Percentiles rank a stretch among this genome's conserved stretches.
These are phyloP conservation scores for Ceratina calcarata DNA, from an alignment of 1,140 invertebrate species.

Conservation along the genomic window DNA sequence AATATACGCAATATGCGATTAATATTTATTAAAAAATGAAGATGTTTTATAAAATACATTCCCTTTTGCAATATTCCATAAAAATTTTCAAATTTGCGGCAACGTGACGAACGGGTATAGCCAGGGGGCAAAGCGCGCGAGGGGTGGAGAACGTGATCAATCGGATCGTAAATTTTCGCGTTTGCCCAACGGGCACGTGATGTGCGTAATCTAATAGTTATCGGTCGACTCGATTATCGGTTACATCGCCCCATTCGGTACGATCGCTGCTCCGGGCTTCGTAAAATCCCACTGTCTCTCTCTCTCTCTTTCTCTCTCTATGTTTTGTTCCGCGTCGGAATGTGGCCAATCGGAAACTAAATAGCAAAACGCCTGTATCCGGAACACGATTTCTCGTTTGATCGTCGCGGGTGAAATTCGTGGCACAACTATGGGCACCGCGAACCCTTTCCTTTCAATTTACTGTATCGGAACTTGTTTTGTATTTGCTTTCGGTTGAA, in stretches of 20 bases:
- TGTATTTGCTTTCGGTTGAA: too few species aligned
- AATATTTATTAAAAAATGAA: too few species aligned
- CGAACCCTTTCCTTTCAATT: too few species aligned
- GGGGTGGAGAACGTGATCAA: not conserved
- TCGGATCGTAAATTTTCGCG: constrained; percentile 8
- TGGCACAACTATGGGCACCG: too few species aligned
- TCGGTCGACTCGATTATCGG: constrained; percentile 34
- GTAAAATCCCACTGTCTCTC: constrained; percentile 9
- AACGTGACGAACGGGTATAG: too few species aligned
- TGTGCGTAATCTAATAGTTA: constrained; percentile 42
- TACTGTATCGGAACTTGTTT: too few species aligned
- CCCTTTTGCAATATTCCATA: not conserved
- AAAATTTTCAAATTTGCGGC: not conserved
- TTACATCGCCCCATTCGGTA: constrained; percentile 2
- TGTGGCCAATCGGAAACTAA: not conserved
- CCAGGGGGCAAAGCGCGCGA: too few species aligned
- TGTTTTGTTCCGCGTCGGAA: not conserved
- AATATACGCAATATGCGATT: too few species aligned
- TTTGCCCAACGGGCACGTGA: constrained; percentile 17
- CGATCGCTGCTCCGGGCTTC: constrained; percentile 16
- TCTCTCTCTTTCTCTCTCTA: too few species aligned
- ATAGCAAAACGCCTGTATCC: not conserved
- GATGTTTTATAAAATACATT: too few species aligned
- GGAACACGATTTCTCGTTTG: constrained; percentile 1
- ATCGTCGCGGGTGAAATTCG: not conserved